Base-by-base conservation (phyloP, 2,797 vertebrate species). In the Tympanoctomys barrerae region DNA sequence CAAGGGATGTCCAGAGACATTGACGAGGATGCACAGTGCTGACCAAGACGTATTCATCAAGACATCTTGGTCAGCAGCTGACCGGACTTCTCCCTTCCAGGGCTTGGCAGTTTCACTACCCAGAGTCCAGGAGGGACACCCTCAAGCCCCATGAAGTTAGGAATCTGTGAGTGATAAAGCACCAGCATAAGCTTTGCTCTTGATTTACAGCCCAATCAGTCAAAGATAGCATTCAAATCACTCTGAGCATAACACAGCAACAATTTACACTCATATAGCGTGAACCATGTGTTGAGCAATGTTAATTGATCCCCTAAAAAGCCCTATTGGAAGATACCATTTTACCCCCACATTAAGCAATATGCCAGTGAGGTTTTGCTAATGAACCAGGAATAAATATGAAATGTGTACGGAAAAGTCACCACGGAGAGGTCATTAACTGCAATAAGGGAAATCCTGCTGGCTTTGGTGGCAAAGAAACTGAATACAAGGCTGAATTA, bases 11-110 rank as follows among this genome's bases (percentile, higher is more conserved):
- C 4, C 46, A 9, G 68, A 14, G 26, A 11, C 24, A 26, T 5
- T 9, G 54, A 33, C 18, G 18, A 64, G 8, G 52, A 1, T 14
- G 3, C 3, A 0, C 3, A 4, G 1, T 5, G 13, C 24, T 26
- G 26, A 31, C 59, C 42, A 42, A 42, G 42, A 42, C 42, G 42
- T 42, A 0, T 42, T 42, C 42, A 42, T 42, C 42, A 42, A 42
- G 42, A 42, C 42, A 6, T 42, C 42, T 42, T 42, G 42, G 19
- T 22, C 71, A 26, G 12, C 12, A 49, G 21, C 62, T n/a, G 26
- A 54, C 6, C 0, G 10, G n/a, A 28, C 28, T 33, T 12, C 18
- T 86, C 26, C 16, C 49, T 19, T 9, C 42, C 36, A 57, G 3
- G 57, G 46, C 26, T 73, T n/a, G 71, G 12, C 68, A 31, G 21